phyloP scores from a whole-genome alignment of 2,113 vertebrate species.

The Vulpes ferrilata region DNA sequence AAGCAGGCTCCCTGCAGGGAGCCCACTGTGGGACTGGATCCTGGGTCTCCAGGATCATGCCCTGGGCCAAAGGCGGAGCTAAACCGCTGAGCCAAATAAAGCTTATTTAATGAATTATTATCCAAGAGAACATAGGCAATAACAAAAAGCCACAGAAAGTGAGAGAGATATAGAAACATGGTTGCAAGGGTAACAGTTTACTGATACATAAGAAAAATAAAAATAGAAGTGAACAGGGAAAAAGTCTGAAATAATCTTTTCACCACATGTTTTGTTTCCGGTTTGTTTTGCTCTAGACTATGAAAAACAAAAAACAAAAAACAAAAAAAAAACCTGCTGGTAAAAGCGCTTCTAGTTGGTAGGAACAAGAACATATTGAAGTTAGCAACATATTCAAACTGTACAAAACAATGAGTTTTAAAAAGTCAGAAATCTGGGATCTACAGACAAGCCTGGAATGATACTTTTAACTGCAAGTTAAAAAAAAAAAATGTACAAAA shows the following conservation, averaged over 20 bases:
- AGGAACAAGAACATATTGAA: neutral
- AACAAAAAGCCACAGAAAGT: constrained; percentile 44
- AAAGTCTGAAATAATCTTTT: constrained; percentile 64
- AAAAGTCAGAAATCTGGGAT: neutral
- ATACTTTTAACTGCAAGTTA: neutral
- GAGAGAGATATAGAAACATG: constrained; percentile 29
- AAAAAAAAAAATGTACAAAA: neutral
- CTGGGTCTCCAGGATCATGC: too few species aligned
- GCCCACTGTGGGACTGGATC: too few species aligned
- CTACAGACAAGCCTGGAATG: neutral
- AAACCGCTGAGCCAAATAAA: neutral
- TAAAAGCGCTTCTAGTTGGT: constrained; percentile 23
- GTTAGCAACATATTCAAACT: neutral
- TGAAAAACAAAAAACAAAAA: constrained; percentile 48
- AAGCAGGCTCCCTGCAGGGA: too few species aligned
- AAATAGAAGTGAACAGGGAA: constrained; percentile 66
- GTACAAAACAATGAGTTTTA: neutral
- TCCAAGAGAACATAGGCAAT: neutral
- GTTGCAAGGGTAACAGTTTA: constrained; percentile 57
- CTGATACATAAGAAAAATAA: constrained; percentile 50
- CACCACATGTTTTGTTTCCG: constrained; percentile 56
- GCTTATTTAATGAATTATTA: constrained; percentile 48
- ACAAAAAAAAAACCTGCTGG: neutral
- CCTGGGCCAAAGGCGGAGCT: too few species aligned
- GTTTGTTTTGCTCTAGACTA: constrained; percentile 60